Percentiles rank a stretch among this genome's conserved stretches.
These are phyloP conservation scores for Leptinotarsa tumamoca DNA, from an alignment of 2,888 invertebrate genomes.

Conservation along the genomic window DNA sequence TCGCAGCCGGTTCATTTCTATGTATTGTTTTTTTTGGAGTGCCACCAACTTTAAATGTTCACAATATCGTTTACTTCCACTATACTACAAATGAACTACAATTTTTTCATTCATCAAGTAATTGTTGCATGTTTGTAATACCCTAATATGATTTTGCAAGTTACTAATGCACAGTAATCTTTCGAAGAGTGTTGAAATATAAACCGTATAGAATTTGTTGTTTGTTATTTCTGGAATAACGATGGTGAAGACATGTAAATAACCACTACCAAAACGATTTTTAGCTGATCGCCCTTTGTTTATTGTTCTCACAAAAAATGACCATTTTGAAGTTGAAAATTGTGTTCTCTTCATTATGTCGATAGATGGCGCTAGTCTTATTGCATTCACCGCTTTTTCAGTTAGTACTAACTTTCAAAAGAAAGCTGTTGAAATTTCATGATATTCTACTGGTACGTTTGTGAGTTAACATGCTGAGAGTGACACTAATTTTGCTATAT, in stretches of 20 bases:
- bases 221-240: constrained; percentile 34
- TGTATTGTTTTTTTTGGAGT: too few species aligned
- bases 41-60: too few species aligned
- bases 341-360: not conserved
- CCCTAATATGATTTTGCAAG: not conserved
- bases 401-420: too few species aligned
- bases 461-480: too few species aligned
- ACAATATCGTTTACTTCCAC: too few species aligned
- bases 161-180: not conserved
- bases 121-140: not conserved
- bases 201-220: not conserved
- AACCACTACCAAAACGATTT: constrained; percentile 24
- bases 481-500: too few species aligned
- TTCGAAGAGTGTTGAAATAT: not conserved
- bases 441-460: too few species aligned
- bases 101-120: not conserved
- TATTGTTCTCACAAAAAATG: constrained; percentile 1
- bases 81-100: too few species aligned
- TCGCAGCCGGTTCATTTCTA: too few species aligned
- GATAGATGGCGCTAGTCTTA: too few species aligned
- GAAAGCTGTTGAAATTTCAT: too few species aligned
- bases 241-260: constrained; percentile 28
- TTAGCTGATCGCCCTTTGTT: constrained; percentile 35
- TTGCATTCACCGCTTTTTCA: too few species aligned
- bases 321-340: not conserved